Base-by-base conservation (phyloP, 2,888 invertebrate species). In the Tachina lurida region DNA sequence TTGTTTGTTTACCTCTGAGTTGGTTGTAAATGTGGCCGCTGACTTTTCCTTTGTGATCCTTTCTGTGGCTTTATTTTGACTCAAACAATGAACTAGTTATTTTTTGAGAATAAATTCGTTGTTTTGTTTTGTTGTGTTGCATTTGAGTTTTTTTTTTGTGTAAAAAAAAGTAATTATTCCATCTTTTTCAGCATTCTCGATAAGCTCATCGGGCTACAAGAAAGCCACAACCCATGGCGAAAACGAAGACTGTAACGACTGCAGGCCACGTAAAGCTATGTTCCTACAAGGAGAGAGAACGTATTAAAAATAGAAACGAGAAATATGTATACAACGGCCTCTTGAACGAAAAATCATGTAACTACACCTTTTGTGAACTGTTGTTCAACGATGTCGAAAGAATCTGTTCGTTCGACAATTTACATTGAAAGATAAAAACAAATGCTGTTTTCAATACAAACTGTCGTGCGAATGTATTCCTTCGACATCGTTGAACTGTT, bases 141-240 rank as follows among this genome's bases (percentile, higher is more conserved):
- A 58, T 77, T 45, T 63, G 39, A 22, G 15, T 45, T 54, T 65
- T 85, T 78, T 67, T 68, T 68, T 31, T 31, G 2, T 43, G 45
- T 70, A 75, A 63, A 52, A 75, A 60, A 82, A 70, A 70, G 31
- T 63, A 71, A 45, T 71, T 31, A 41, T 71, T 60, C 77, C 73
- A 73, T 78, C 10, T 67, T 43, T 65, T 77, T 73, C 43, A 77
- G 60, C 41, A 22, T 19, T 15, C 10, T 74, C 84, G 62, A 39
- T 76, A 84, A 90, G 68, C 91, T 93, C 92, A 93, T 91, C 93
- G 93, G 84, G 93, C 91, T 74, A 92, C 93, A 77, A 93, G 91
- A 86, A 92, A 92, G 73, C 93, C 93, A 89, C 93, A 93, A 73
- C 93, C 93, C 89, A 93, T 92, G 87, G 93, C 93, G 84, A 93